Evolutionary conservation across 2,888 invertebrate genomes (phyloP).

Genomic region (Eustalomyia histrio): DNA sequence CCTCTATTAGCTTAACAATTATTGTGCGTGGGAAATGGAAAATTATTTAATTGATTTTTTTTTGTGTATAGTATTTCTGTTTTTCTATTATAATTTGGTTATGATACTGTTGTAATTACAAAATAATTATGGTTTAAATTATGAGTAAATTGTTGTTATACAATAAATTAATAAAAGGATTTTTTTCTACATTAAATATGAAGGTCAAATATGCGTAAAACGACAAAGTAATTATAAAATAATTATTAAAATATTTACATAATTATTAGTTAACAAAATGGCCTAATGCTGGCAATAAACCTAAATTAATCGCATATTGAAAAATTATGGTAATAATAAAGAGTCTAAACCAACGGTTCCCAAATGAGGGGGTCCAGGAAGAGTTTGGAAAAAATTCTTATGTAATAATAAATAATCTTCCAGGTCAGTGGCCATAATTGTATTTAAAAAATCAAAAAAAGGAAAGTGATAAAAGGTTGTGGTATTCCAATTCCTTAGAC

Average conservation of each 20-base stretch:
- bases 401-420: no score
- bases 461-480: no score
- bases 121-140: constrained; percentile 46
- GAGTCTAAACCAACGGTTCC: no score
- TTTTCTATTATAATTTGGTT: constrained; percentile 16
- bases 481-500: no score
- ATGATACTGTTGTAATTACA: constrained; percentile 44
- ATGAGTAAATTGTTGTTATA: constrained; percentile 36
- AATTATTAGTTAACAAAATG: neutral
- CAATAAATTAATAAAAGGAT: constrained; percentile 8
- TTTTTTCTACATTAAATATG: neutral
- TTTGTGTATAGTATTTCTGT: constrained; percentile 6
- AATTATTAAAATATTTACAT: constrained; percentile 9
- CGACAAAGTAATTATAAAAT: constrained; percentile 17
- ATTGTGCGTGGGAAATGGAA: constrained; percentile 38
- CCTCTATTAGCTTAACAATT: constrained; percentile 34
- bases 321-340: no score
- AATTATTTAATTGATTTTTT: constrained; percentile 50
- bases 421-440: no score
- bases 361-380: no score
- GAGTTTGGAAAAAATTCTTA: no score
- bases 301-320: neutral
- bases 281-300: neutral
- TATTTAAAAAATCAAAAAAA: no score
- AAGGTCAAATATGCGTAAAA: constrained; percentile 24